These are phyloP conservation scores for Timema cristinae DNA, from an alignment of 2,888 invertebrate genomes.

Conservation along the genomic window DNA sequence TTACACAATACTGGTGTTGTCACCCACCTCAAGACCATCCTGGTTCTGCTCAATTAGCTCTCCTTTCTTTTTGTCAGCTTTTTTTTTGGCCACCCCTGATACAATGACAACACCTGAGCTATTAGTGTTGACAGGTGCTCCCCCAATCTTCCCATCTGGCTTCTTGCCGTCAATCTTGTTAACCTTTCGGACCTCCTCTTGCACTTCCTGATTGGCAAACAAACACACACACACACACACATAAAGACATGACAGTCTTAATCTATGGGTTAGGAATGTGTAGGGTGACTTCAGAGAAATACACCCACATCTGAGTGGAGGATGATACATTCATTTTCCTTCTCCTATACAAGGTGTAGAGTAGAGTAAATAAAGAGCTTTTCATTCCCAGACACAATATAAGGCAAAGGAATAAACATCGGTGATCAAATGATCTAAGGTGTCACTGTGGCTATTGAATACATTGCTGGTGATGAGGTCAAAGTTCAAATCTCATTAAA, in stretches of 20 bases:
- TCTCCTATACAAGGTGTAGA: too few species aligned
- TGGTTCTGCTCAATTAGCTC: conserved; percentile 99
- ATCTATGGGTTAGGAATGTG: too few species aligned
- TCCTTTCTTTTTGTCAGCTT: conserved; percentile 77
- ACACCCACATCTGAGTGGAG: too few species aligned
- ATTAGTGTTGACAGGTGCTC: conserved; percentile 22
- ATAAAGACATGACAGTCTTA: conserved; percentile 16
- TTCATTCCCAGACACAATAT: too few species aligned
- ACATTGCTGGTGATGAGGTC: too few species aligned
- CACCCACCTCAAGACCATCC: conserved; percentile 76
- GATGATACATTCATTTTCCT: too few species aligned
- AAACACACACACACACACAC: conserved; percentile 12
- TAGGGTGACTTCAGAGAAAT: too few species aligned
- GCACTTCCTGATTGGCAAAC: conserved; percentile 48
- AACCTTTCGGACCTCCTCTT: conserved; percentile 77
- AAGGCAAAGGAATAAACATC: too few species aligned
- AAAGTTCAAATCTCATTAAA: too few species aligned
- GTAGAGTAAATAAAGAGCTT: too few species aligned
- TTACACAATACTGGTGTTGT: not conserved
- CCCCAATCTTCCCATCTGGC: conserved; percentile 37
- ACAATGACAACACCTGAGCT: conserved; percentile 62
- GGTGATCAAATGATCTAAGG: too few species aligned
- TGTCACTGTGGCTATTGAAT: too few species aligned
- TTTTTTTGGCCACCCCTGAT: conserved; percentile 80
- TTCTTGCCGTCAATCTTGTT: conserved; percentile 61